Percentiles rank a stretch among this genome's conserved stretches.
Evolutionary conservation across 1,140 invertebrate species (phyloP).

Genomic region (Ceratitis capitata): DNA sequence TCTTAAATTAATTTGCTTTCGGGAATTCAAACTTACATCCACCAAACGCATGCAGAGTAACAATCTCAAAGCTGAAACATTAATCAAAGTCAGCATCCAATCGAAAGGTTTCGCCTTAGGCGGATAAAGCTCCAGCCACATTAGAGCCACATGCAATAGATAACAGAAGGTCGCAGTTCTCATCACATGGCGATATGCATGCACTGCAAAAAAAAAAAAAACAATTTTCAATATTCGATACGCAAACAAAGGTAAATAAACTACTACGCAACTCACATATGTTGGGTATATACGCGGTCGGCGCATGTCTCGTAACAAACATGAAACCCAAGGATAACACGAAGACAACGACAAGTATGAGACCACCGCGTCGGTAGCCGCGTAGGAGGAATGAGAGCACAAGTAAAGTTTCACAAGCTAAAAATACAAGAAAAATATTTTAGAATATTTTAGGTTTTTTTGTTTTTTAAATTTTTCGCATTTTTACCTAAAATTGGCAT

Average conservation of each 20-base stretch:
- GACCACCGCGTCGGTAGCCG: conserved; percentile 55
- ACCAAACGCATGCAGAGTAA: conserved; percentile 50
- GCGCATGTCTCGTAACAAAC: conserved; percentile 56
- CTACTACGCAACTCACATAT: conserved; percentile 53
- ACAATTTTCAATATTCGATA: not conserved
- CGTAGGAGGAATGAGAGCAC: conserved; percentile 54
- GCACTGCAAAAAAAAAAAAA: conserved; percentile 47
- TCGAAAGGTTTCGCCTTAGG: conserved; percentile 47
- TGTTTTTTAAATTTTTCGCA: not conserved
- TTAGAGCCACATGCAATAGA: conserved; percentile 52
- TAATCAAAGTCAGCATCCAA: conserved; percentile 48
- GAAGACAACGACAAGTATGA: conserved; percentile 51
- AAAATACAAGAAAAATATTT: not conserved
- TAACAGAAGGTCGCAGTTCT: conserved; percentile 52
- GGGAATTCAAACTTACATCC: conserved; percentile 49
- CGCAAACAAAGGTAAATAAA: not conserved
- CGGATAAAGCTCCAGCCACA: conserved; percentile 58
- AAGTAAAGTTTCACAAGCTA: conserved; percentile 54
- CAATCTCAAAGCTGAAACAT: conserved; percentile 47
- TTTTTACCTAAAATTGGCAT: conserved; percentile 53
- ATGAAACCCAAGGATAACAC: conserved; percentile 53
- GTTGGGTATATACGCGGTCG: conserved; percentile 54
- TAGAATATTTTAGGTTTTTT: not conserved
- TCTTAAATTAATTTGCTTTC: not conserved
- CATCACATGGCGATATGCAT: conserved; percentile 52